A percentile compares a stretch with the other conserved stretches of the same genome.
Conservation (phyloP, 2,888 invertebrate species). For the Rhyacophila evoluta region DNA sequence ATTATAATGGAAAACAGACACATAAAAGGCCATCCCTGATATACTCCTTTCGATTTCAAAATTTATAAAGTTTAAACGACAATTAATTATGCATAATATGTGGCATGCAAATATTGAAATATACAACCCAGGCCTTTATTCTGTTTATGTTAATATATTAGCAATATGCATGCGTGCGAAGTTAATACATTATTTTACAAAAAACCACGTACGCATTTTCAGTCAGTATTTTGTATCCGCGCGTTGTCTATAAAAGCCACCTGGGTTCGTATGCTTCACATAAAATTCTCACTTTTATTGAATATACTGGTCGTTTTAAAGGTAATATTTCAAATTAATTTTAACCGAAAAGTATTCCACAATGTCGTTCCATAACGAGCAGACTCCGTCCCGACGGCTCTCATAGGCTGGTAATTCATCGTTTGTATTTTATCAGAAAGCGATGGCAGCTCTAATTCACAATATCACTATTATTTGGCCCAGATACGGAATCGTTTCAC, state of each 20-base stretch:
- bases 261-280: not conserved
- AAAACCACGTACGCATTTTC: not conserved
- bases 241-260: not conserved
- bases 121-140: not conserved
- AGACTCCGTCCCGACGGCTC: not conserved
- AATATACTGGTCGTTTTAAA: not conserved
- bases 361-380: not conserved
- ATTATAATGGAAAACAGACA: too few relatives aligned
- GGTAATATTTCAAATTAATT: constrained; percentile 22
- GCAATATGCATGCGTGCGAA: too few relatives aligned
- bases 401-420: not conserved
- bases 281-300: not conserved
- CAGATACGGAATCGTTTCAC: not conserved
- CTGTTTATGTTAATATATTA: too few relatives aligned
- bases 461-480: not conserved
- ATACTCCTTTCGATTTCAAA: too few relatives aligned
- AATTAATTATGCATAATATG: too few relatives aligned
- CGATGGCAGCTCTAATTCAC: not conserved
- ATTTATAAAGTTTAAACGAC: too few relatives aligned
- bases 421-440: not conserved
- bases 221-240: not conserved
- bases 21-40: too few relatives aligned
- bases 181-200: not conserved
- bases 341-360: constrained; percentile 12
- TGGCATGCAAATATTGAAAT: too few relatives aligned